Base-by-base conservation (phyloP, 1,140 invertebrate genomes). In the Brachionus rubens region DNA sequence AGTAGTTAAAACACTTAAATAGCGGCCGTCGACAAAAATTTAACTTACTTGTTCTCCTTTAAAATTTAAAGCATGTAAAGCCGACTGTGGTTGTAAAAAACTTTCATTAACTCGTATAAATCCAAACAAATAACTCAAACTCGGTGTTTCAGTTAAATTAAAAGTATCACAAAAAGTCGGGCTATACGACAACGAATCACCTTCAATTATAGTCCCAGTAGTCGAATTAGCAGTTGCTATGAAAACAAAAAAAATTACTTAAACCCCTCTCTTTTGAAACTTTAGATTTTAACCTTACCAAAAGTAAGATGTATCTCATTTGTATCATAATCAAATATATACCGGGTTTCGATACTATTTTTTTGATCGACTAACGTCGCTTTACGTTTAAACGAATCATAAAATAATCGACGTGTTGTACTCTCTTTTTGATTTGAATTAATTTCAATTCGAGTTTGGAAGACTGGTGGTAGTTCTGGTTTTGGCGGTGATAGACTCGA, bases 271-370 rank as follows among this genome's bases (percentile, higher is more conserved):
- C 0, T 16, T 33, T 65, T 19, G 9, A 24, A n/a, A 24, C 12
- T 26, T 2, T 14, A 14, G 10, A 46, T 65, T 43, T n/a, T 12
- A 24, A 12, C 10, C 1, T 24, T 43, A 65, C 59, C 40, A 65
- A 65, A 65, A 43, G 28, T 24, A 16, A 72, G 19, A 30, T 72
- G 68, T 10, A 72, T 50, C 41, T 72, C 46, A 24, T 72, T 72
- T 2, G 68, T 40, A n/a, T 19, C 46, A 54, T 72, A 72, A 21
- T 72, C 68, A 50, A 72, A 72, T 21, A 72, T 72, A 6, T 72
- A 50, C 9, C 30, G 19, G 28, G 46, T 48, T 24, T 72, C 46
- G 1, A 50, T 28, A 24, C 50, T 72, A 26, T 36, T 41, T 12
- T 21, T 7, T 24, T 54, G 46, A n/a, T 72, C 68, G n/a, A 72